Percentiles rank a stretch among this genome's conserved stretches.
Evolutionary conservation across 1,140 invertebrate species (phyloP).

Genomic region (Mycetomoellerius zeteki): DNA sequence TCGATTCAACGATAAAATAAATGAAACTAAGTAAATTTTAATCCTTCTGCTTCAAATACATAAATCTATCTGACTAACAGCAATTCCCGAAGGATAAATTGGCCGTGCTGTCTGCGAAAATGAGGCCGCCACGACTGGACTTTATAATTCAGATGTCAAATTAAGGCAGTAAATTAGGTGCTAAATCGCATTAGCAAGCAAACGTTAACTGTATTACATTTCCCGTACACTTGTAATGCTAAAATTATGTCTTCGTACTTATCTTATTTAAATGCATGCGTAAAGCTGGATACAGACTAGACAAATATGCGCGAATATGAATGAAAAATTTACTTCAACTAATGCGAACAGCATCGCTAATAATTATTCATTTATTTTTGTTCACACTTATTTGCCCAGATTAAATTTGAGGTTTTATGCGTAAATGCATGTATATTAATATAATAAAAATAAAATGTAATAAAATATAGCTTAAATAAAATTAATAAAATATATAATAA

Average conservation of each 20-base stretch:
- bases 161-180: slow-evolving; percentile 41
- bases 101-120: slow-evolving; percentile 29
- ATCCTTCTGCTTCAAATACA: neutral
- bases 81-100: slow-evolving; percentile 33
- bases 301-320: neutral
- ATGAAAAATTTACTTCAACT: neutral
- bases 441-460: too few relatives aligned
- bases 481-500: neutral
- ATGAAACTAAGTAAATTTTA: slow-evolving; percentile 1
- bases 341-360: neutral
- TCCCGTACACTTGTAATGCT: neutral
- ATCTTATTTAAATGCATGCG: slow-evolving; percentile 16
- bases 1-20: slow-evolving; percentile 15
- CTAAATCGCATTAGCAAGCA: slow-evolving; percentile 25
- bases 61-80: slow-evolving; percentile 26
- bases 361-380: slow-evolving; percentile 6
- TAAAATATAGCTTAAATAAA: neutral
- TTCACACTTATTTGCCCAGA: neutral
- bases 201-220: slow-evolving; percentile 24
- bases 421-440: neutral
- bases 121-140: neutral
- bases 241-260: slow-evolving; percentile 18
- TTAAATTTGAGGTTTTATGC: neutral
- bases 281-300: neutral
- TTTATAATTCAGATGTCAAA: slow-evolving; percentile 47